phyloP scores from a whole-genome alignment of 2,113 vertebrate species.

The Prinia subflava region DNA sequence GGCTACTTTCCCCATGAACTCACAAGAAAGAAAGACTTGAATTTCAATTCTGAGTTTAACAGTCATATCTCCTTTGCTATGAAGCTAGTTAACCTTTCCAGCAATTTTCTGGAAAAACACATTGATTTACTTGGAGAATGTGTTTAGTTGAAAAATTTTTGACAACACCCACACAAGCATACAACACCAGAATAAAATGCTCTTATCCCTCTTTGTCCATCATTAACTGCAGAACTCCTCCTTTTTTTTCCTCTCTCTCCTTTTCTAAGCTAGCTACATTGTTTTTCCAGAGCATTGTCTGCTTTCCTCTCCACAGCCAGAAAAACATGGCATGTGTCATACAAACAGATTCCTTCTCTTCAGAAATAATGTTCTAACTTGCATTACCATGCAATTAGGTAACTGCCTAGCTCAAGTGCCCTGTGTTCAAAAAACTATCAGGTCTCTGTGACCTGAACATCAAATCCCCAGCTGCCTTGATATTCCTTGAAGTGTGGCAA shows the following conservation, averaged over 20 bases:
- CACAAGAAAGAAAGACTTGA: background rate
- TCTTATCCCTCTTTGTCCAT: background rate
- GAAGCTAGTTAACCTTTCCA: background rate
- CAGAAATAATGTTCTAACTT: background rate
- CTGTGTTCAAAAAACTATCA: background rate
- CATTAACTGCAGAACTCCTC: background rate
- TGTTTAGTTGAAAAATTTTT: background rate
- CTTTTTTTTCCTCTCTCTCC: too few relatives aligned
- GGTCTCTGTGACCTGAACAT: background rate
- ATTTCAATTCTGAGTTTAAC: background rate
- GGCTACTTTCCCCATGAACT: background rate
- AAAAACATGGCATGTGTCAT: background rate
- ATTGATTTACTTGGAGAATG: background rate
- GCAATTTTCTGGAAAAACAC: background rate
- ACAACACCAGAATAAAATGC: background rate
- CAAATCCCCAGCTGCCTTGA: background rate
- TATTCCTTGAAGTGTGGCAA: background rate
- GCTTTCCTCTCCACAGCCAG: background rate
- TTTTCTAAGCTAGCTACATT: background rate
- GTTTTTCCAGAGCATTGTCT: background rate
- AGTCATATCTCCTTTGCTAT: background rate
- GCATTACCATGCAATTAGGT: background rate
- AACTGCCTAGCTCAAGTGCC: background rate
- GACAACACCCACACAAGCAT: background rate
- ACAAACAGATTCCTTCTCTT: background rate